phyloP scores from a whole-genome alignment of 2,797 vertebrate genomes.

The Onychomys leucogaster region DNA sequence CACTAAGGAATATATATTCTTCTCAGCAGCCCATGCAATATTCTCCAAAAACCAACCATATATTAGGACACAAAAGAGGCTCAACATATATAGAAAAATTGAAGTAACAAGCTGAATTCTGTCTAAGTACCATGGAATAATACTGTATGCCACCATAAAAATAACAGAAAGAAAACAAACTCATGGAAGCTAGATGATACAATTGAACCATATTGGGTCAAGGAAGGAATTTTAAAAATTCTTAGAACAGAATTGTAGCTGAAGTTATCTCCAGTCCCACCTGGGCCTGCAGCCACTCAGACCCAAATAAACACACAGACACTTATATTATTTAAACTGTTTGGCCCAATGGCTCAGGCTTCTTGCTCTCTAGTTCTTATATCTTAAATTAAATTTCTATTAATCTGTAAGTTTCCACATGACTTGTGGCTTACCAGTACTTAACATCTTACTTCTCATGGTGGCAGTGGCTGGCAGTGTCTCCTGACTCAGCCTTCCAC shows the following conservation, averaged over 20 bases:
- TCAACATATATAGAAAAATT: not conserved
- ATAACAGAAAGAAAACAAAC: not conserved
- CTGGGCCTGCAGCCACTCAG: no score
- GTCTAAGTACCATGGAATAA: not conserved
- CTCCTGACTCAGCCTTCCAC: no score
- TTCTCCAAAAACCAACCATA: not conserved
- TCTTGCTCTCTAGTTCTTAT: no score
- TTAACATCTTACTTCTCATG: no score
- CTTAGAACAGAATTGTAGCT: not conserved
- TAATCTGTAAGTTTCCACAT: no score
- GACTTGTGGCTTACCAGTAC: no score
- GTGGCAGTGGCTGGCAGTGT: no score
- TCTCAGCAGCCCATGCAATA: not conserved
- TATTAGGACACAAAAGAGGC: not conserved
- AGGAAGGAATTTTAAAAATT: not conserved
- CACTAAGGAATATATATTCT: not conserved
- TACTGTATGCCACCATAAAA: not conserved
- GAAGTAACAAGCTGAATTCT: not conserved
- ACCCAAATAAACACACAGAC: no score
- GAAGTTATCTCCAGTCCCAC: no score
- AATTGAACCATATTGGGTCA: not conserved
- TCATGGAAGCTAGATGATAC: not conserved
- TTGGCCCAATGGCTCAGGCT: no score
- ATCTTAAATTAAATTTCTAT: no score
- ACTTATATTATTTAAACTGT: no score